phyloP scores from a whole-genome alignment of 2,113 vertebrate genomes.

The Acrocephalus kingi region DNA sequence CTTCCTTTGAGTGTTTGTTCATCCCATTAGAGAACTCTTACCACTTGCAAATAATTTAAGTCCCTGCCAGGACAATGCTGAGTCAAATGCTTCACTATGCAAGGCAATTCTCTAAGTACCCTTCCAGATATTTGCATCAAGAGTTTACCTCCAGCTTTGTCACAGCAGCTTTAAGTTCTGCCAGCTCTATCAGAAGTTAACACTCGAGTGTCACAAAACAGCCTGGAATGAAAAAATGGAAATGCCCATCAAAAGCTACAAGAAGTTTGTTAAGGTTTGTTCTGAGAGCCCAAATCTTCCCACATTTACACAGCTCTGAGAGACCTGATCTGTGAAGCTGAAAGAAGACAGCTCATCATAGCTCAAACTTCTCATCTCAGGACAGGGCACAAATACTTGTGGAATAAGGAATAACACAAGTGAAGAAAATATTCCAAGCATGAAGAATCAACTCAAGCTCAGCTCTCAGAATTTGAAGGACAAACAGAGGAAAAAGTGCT shows the following conservation, averaged over 20 bases:
- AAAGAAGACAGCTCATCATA: background rate
- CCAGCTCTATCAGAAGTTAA: background rate
- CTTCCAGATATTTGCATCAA: background rate
- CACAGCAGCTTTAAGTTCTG: background rate
- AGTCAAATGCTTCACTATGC: background rate
- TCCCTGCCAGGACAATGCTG: background rate
- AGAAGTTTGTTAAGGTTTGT: background rate
- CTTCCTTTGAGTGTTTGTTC: background rate
- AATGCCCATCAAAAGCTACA: background rate
- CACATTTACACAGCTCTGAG: background rate
- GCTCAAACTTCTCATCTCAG: background rate
- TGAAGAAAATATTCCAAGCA: background rate
- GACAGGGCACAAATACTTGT: background rate
- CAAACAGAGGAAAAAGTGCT: background rate
- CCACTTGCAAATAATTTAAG: background rate
- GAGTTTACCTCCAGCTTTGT: background rate
- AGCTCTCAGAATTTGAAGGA: background rate
- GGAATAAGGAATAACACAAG: background rate
- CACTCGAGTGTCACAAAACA: rapidly evolving
- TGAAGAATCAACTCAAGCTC: background rate
- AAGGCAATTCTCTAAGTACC: background rate
- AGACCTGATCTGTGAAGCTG: background rate
- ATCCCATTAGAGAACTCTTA: slow-evolving; percentile 2
- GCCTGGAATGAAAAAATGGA: background rate
- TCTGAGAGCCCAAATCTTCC: background rate